Evolutionary conservation across 2,113 vertebrate genomes (phyloP), one percentile per base, ranked within the genome.

Genomic region (Plectropomus leopardus): DNA sequence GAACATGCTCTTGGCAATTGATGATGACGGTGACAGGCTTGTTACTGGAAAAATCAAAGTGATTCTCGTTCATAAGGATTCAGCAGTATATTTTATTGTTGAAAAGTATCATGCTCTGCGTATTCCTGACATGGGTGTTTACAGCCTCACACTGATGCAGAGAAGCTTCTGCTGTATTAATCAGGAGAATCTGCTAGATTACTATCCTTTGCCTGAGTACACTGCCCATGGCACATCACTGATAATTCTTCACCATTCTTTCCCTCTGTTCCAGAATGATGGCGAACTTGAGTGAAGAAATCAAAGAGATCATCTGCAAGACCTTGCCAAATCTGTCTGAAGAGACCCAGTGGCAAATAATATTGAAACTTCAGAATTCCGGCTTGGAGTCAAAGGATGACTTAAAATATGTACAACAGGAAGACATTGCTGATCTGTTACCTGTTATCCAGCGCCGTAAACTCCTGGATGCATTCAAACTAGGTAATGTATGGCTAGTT

Each of bases 291-390:
- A 59, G 57, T 59, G 57, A 34, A 13, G 57, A 59, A 59, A 59
- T 59, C 30, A 59, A 59, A n/a, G 57, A 59, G 30, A n/a, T 59
- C 17, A 59, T 59, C 57, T 59, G 30, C 30, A 59, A 34, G 9
- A 59, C 57, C 30, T 59, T 59, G 57, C 30, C 57, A 59, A 17
- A 30, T 30, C 24, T 55, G 2, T 54, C 53, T 28, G 53, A 28
- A 19, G 55, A 58, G 17, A 21, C 9, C 28, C 55, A 58, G 28
- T 58, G 28, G 28, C 17, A 58, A 21, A 58, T 58, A 32, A 58
- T 34, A 21, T 21, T 4, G 0, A 32, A 58, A 21, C 55, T 32
- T 21, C 28, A 34, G 55, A 58, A 30, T 30, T 58, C 53, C 1
- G 14, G 53, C 2, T 21, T 21, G 17, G 17, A 58, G 55, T 58